Percentiles rank a stretch among this genome's conserved stretches.
These are phyloP conservation scores for Paramisgurnus dabryanus DNA, from an alignment of 2,113 vertebrate species.

Conservation along the genomic window DNA sequence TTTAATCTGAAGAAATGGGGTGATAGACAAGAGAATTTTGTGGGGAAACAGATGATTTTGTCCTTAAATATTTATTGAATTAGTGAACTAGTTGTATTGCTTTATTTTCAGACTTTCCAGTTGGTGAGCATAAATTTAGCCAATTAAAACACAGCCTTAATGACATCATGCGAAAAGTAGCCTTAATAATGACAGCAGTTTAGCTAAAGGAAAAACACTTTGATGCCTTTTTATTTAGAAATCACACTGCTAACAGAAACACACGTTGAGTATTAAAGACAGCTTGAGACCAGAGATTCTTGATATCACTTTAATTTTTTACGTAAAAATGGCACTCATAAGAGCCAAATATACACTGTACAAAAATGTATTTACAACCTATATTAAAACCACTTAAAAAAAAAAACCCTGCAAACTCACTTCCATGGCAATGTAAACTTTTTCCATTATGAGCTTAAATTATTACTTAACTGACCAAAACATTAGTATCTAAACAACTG, in stretches of 20 bases:
- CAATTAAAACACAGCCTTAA: no score
- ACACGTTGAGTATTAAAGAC: neutral
- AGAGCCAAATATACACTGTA: slow-evolving; percentile 71
- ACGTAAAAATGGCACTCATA: slow-evolving; percentile 69
- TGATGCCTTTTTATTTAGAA: no score
- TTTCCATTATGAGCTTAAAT: slow-evolving; percentile 65
- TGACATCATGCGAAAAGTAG: no score
- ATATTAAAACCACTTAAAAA: slow-evolving; percentile 59
- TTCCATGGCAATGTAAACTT: slow-evolving; percentile 72
- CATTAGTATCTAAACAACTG: slow-evolving; percentile 44
- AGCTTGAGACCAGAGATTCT: slow-evolving; percentile 33
- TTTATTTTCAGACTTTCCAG: no score
- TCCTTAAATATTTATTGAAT: neutral
- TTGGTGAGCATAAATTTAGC: no score
- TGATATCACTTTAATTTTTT: slow-evolving; percentile 61
- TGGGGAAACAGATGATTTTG: slow-evolving; percentile 64
- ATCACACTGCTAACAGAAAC: neutral
- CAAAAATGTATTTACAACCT: slow-evolving; percentile 68
- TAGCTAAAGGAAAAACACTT: no score
- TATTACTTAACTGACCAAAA: slow-evolving; percentile 54
- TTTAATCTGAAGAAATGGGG: slow-evolving; percentile 61
- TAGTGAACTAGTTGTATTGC: no score
- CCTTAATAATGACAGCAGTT: no score
- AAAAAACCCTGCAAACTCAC: slow-evolving; percentile 61
- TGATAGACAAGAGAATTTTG: slow-evolving; percentile 43